Evolutionary conservation across 2,888 invertebrate genomes (phyloP).

Genomic region (Xanthia icteritia): DNA sequence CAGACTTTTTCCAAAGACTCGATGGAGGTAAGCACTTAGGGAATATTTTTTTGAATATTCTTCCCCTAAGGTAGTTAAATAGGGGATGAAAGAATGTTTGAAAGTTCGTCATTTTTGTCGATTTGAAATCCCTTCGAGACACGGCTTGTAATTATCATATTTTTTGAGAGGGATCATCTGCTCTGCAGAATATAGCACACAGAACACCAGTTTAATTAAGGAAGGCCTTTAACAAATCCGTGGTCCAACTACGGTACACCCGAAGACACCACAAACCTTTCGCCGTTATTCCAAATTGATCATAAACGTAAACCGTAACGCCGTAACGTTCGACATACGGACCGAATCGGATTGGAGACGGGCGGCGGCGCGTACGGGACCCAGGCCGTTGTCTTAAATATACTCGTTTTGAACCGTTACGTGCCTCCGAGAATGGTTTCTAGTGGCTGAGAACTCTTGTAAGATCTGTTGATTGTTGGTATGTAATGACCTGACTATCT

Average conservation of each 20-base stretch:
- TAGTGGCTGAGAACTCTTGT: slow-evolving; percentile 7
- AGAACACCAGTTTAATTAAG: not conserved
- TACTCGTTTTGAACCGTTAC: slow-evolving; percentile 48
- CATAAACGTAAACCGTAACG: slow-evolving; percentile 24
- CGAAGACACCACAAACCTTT: slow-evolving; percentile 14
- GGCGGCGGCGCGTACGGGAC: slow-evolving; percentile 50
- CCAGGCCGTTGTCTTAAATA: slow-evolving; percentile 59
- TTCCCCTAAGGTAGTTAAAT: not conserved
- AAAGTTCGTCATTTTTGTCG: not conserved
- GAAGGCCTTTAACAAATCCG: not conserved
- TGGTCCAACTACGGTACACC: not conserved
- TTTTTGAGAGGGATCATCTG: not conserved
- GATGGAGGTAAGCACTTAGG: not conserved
- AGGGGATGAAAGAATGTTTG: not conserved
- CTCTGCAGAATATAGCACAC: not conserved
- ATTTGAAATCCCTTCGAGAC: not conserved
- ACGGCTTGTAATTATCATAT: not conserved
- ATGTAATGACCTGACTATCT: too few species aligned
- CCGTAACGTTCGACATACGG: slow-evolving; percentile 51
- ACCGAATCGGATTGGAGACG: slow-evolving; percentile 54
- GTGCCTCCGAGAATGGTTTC: slow-evolving; percentile 21
- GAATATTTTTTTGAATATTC: not conserved
- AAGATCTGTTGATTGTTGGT: not conserved
- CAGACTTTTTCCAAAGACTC: not conserved
- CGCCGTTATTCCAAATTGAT: slow-evolving; percentile 53